Base-by-base conservation (phyloP, 1,140 invertebrate species). In the Magallana ariakensis region DNA sequence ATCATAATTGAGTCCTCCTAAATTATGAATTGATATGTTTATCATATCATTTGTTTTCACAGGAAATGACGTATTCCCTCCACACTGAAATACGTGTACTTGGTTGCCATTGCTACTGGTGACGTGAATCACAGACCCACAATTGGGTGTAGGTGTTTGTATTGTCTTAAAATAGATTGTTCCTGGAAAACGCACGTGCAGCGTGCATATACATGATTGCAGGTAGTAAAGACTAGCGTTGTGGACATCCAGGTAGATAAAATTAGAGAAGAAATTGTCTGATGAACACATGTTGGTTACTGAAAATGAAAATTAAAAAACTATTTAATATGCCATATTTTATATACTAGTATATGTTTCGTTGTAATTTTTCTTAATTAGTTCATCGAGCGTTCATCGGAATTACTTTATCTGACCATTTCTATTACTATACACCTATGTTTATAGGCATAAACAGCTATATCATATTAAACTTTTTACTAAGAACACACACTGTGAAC, bases 171-270 rank as follows among this genome's bases (percentile, higher is more conserved):
- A 75, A 26, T 75, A 75, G 4, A 75, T 9, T 75, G 19, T 26
- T 26, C 66, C 66, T 11, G 66, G 66, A 75, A 75, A 75, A 6
- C 66, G 66, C 66, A 75, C 66, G 66, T 75, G 66, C 66, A 75
- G 9, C 19, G 66, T 75, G 66, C 66, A 75, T 1, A 11, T 26
- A 26, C 66, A 75, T 2, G 66, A 75, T 13, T 75, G 66, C 10
- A 75, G 66, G 22, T 75, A 75, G 66, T 75, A 75, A 11, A 75
- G 66, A 75, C 66, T 75, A 75, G 66, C 66, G 22, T 75, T 75
- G 26, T 75, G 66, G 33, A 75, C 66, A 75, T 75, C 66, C 66
- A 75, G 66, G 33, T 75, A 75, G 3, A 75, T 75, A 26, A 75
- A 75, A 19, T 22, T 75, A 4, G 66, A 75, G 13, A 75, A 13